phyloP scores from a whole-genome alignment of 2,888 invertebrate species.

The Tipula vernalis region DNA sequence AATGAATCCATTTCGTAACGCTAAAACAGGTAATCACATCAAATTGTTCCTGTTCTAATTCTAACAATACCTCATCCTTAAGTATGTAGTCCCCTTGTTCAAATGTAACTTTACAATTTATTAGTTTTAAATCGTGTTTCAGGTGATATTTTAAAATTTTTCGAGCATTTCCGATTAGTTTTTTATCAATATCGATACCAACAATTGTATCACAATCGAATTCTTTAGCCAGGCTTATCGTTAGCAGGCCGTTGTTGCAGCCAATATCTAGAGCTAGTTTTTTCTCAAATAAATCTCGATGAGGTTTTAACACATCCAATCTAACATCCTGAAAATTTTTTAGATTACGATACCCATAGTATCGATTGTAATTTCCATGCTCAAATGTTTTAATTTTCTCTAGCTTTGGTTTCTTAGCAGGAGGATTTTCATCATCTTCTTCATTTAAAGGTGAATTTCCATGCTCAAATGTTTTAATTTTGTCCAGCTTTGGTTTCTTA shows the following conservation, averaged over 20 bases:
- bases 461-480: constrained; percentile 24
- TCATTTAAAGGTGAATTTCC: constrained; percentile 24
- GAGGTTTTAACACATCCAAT: constrained; percentile 47
- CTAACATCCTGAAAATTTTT: constrained; percentile 54
- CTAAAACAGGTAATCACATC: constrained; percentile 75
- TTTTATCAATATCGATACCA: constrained; percentile 75
- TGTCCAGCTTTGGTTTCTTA: constrained; percentile 11
- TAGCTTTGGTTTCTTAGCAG: background rate
- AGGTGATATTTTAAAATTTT: constrained; percentile 11
- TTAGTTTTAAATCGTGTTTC: background rate
- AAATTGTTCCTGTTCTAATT: constrained; percentile 61
- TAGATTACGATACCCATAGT: constrained; percentile 73
- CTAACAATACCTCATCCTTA: constrained; percentile 56
- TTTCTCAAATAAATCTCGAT: constrained; percentile 52
- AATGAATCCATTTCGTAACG: constrained; percentile 83
- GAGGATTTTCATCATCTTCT: background rate
- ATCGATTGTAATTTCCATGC: constrained; percentile 39
- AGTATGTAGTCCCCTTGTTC: constrained; percentile 72
- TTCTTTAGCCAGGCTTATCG: constrained; percentile 60
- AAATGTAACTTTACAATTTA: constrained; percentile 49
- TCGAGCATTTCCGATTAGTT: constrained; percentile 42
- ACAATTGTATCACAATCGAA: constrained; percentile 54
- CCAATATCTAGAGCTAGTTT: constrained; percentile 77
- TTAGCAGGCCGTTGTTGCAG: constrained; percentile 76
- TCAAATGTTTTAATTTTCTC: constrained; percentile 22